A percentile compares a stretch with the other conserved stretches of the same genome.
These are phyloP conservation scores for Mirza zaza DNA, from an alignment of 2,113 vertebrate genomes.

Conservation along the genomic window DNA sequence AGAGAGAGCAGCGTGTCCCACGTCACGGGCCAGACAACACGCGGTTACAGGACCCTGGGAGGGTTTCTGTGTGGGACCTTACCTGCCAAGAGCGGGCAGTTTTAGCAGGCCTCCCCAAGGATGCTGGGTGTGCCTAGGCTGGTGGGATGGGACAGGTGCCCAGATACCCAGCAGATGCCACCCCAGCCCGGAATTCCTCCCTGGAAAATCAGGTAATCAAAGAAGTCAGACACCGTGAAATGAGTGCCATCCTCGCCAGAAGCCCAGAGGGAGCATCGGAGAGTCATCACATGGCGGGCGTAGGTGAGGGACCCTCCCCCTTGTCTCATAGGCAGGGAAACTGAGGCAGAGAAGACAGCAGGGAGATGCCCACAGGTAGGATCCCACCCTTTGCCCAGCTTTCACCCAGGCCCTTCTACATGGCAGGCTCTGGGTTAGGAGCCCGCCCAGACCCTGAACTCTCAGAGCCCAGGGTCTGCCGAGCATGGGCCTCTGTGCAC, in stretches of 20 bases:
- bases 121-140: background rate
- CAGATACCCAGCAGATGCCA: background rate
- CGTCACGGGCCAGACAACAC: rapidly evolving
- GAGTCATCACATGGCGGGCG: background rate
- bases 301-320: background rate
- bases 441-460: background rate
- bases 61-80: background rate
- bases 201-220: conserved; percentile 72
- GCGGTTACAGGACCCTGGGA: background rate
- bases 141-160: background rate
- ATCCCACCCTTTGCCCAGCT: too few relatives aligned
- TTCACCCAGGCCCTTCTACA: background rate
- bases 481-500: background rate
- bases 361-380: background rate
- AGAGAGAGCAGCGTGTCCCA: rapidly evolving
- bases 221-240: conserved; percentile 64
- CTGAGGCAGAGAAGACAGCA: background rate
- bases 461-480: background rate
- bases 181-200: conserved; percentile 41
- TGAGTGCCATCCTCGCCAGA: conserved; percentile 50
- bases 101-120: background rate
- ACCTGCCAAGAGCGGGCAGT: background rate
- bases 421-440: background rate
- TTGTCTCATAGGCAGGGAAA: background rate
- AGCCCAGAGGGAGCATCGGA: background rate